Conservation (phyloP, 1,140 invertebrate genomes). For the Drosophila sechellia region DNA sequence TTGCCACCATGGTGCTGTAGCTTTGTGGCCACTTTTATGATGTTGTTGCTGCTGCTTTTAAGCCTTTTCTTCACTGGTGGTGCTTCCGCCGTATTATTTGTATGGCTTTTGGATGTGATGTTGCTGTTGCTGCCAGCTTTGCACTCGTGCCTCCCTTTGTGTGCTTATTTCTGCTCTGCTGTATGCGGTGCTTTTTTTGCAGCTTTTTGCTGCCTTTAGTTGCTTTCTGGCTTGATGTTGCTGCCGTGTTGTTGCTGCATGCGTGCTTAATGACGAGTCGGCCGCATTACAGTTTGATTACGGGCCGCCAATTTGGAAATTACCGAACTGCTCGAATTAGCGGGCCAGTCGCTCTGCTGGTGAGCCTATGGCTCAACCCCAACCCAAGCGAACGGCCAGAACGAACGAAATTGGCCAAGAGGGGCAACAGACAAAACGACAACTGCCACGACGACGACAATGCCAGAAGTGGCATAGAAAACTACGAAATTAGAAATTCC, state of each 20-base stretch:
- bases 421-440: constrained; percentile 5
- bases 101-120: background rate
- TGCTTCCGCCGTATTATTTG: background rate
- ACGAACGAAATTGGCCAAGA: constrained; percentile 51
- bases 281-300: constrained; percentile 80
- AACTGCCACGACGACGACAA: too few relatives aligned
- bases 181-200: constrained; percentile 8
- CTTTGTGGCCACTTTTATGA: too few relatives aligned
- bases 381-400: constrained; percentile 15
- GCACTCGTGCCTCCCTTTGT: background rate
- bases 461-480: background rate
- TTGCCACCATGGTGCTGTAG: too few relatives aligned
- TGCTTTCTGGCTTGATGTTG: constrained; percentile 26
- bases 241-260: constrained; percentile 57
- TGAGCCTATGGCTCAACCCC: constrained; percentile 13
- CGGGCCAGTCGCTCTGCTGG: constrained; percentile 40
- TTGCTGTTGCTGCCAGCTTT: background rate
- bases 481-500: constrained; percentile 22
- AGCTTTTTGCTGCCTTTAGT: constrained; percentile 2
- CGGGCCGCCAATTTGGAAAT: constrained; percentile 71
- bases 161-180: background rate
- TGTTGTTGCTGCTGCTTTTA: background rate
- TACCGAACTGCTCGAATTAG: constrained; percentile 79
- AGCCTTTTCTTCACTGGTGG: too few relatives aligned
- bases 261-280: constrained; percentile 72